phyloP scores from a whole-genome alignment of 1,140 invertebrate species.

The Trachymyrmex septentrionalis region DNA sequence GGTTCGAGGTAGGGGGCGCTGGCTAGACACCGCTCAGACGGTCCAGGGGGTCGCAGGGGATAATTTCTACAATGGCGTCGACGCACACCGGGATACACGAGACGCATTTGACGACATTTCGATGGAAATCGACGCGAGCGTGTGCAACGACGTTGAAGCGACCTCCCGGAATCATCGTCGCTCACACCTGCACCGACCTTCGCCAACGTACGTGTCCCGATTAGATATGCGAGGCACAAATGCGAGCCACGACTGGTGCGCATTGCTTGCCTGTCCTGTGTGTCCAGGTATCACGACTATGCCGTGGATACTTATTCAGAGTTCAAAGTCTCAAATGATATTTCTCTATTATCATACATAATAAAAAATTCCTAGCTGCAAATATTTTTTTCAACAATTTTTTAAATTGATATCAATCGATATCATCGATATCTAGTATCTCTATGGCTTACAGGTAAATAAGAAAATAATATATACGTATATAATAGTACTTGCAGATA shows the following conservation, averaged over 20 bases:
- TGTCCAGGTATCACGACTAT: conserved; percentile 58
- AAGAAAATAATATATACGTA: background rate
- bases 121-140: conserved; percentile 49
- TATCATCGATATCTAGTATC: background rate
- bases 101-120: conserved; percentile 46
- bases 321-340: conserved; percentile 7
- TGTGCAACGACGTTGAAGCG: conserved; percentile 49
- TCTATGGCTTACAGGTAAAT: background rate
- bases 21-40: conserved; percentile 84
- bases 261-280: conserved; percentile 57
- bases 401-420: background rate
- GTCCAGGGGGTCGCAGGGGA: conserved; percentile 81
- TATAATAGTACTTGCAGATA: conserved; percentile 4
- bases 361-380: background rate
- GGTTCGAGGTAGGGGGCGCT: conserved; percentile 79
- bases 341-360: background rate
- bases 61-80: conserved; percentile 80
- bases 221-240: conserved; percentile 70
- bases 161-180: conserved; percentile 66
- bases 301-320: background rate
- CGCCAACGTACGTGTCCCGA: conserved; percentile 67
- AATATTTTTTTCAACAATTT: background rate
- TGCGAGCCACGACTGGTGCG: conserved; percentile 25
- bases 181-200: conserved; percentile 71
- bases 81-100: conserved; percentile 64